phyloP scores from a whole-genome alignment of 2,888 invertebrate genomes.

The Strigamia crassipes region DNA sequence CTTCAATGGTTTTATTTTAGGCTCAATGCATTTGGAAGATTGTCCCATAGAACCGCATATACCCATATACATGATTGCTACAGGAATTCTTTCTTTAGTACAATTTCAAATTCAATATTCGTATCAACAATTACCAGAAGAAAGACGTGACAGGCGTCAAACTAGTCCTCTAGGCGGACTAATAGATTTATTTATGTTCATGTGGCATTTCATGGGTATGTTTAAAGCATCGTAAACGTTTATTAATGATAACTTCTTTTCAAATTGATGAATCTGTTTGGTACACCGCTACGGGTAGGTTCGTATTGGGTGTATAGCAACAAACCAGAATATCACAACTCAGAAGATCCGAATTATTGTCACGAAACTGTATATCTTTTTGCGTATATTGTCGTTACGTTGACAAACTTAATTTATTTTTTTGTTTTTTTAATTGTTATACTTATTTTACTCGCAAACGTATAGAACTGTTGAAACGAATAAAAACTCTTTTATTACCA shows the following conservation, averaged over 20 bases:
- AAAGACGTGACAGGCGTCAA: neutral
- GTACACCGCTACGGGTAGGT: neutral
- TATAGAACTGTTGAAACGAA: neutral
- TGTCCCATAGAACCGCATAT: conserved; percentile 7
- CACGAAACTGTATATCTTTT: conserved; percentile 24
- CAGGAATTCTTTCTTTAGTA: conserved; percentile 3
- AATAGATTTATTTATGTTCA: conserved; percentile 15
- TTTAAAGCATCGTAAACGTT: neutral
- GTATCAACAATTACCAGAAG: conserved; percentile 26
- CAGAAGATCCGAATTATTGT: neutral
- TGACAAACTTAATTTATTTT: conserved; percentile 27
- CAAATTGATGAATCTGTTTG: neutral
- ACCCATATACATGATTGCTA: neutral
- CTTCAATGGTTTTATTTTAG: neutral
- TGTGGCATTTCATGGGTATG: conserved; percentile 28
- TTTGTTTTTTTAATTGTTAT: conserved; percentile 25
- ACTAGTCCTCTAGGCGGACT: neutral
- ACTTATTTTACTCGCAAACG: conserved; percentile 31
- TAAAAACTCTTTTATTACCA: neutral
- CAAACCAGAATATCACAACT: neutral
- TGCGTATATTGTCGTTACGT: conserved; percentile 11
- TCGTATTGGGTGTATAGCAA: neutral
- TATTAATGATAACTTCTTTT: neutral
- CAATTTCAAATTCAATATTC: conserved; percentile 37
- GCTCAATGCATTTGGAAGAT: neutral